A percentile compares a stretch with the other conserved stretches of the same genome.
phyloP scores from a whole-genome alignment of 1,140 invertebrate species.

The Drosophila leontia region DNA sequence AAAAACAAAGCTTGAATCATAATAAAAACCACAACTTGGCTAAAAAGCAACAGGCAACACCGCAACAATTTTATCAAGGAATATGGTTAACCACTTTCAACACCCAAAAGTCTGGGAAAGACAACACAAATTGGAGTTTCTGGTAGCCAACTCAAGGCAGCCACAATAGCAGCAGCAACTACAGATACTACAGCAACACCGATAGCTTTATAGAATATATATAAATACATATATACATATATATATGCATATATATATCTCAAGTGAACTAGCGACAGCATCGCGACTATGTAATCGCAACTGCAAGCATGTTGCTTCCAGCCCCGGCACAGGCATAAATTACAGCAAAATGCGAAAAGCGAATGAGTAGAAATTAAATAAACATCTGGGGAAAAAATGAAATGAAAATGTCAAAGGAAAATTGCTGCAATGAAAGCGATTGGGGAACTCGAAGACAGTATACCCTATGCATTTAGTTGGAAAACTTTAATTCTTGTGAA shows the following conservation, averaged over 20 bases:
- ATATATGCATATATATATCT: conserved; percentile 1
- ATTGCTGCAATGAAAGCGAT: conserved; percentile 1
- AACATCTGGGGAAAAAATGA: conserved; percentile 50
- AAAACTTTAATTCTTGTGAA: no score
- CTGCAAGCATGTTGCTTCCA: not conserved
- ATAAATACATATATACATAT: conserved; percentile 4
- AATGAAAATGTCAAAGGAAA: conserved; percentile 39
- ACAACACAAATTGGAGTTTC: conserved; percentile 1
- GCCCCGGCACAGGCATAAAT: conserved; percentile 42
- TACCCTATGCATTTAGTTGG: not conserved
- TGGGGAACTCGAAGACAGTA: not conserved
- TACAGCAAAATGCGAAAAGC: conserved; percentile 67
- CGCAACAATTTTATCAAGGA: not conserved
- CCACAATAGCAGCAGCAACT: conserved; percentile 23
- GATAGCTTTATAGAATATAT: conserved; percentile 4
- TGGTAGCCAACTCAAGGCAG: conserved; percentile 7
- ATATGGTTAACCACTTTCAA: conserved; percentile 15
- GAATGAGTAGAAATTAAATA: conserved; percentile 72
- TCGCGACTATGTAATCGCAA: conserved; percentile 6
- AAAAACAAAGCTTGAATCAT: no score
- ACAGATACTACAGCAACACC: not conserved
- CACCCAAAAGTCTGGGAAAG: not conserved
- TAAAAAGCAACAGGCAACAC: not conserved
- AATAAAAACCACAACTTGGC: not conserved
- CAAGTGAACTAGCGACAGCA: not conserved